phyloP scores from a whole-genome alignment of 2,888 invertebrate species.

The Apamea crenata region DNA sequence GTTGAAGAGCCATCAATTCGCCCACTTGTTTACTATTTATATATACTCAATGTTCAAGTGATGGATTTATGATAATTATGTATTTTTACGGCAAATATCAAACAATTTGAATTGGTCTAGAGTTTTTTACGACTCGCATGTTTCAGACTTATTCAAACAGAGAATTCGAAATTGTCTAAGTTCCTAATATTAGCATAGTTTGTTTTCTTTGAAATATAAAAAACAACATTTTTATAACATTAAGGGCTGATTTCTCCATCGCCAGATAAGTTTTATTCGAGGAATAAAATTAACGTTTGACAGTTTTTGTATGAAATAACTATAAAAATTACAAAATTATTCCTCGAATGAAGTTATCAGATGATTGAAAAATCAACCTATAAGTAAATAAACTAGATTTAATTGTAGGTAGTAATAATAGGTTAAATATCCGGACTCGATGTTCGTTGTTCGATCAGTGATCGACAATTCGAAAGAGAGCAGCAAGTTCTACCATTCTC shows the following conservation, averaged over 20 bases:
- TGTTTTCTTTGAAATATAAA: background rate
- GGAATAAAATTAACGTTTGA: too few relatives aligned
- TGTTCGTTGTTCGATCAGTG: background rate
- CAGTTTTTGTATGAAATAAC: too few relatives aligned
- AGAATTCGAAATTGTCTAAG: background rate
- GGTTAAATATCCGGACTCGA: background rate
- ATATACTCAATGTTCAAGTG: slow-evolving; percentile 23
- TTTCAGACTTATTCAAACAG: slow-evolving; percentile 14
- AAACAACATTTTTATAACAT: too few relatives aligned
- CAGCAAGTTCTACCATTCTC: background rate
- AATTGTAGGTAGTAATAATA: too few relatives aligned
- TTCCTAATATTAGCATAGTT: too few relatives aligned
- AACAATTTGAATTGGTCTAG: slow-evolving; percentile 7
- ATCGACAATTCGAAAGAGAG: background rate
- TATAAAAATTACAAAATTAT: too few relatives aligned
- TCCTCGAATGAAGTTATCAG: too few relatives aligned
- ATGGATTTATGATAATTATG: slow-evolving; percentile 46
- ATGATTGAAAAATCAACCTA: too few relatives aligned
- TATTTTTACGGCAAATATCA: slow-evolving; percentile 30
- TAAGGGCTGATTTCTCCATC: too few relatives aligned
- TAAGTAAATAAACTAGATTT: too few relatives aligned
- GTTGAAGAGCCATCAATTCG: slow-evolving; percentile 26
- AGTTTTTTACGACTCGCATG: slow-evolving; percentile 6
- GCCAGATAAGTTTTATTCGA: too few relatives aligned
- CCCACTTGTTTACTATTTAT: slow-evolving; percentile 28